These are phyloP conservation scores for Drosophila littoralis DNA, from an alignment of 1,140 invertebrate species.

Conservation along the genomic window DNA sequence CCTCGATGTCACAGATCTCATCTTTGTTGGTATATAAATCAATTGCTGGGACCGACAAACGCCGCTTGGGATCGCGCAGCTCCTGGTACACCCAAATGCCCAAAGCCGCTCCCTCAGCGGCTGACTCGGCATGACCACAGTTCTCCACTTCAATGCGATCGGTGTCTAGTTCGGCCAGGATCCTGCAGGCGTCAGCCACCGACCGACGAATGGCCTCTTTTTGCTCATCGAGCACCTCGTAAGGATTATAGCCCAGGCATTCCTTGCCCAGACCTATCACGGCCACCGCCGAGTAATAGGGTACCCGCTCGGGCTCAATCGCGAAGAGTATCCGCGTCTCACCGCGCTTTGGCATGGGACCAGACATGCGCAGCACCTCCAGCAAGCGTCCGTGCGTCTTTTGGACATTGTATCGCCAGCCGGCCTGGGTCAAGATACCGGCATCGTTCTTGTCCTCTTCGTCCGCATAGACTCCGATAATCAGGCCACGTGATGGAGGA, in stretches of 20 bases:
- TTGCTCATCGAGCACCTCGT: constrained; percentile 88
- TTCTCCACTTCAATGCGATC: constrained; percentile 89
- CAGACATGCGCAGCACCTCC: constrained; percentile 77
- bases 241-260: constrained; percentile 86
- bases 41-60: constrained; percentile 65
- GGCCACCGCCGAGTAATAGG: constrained; percentile 87
- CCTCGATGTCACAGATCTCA: constrained; percentile 85
- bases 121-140: constrained; percentile 89
- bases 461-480: constrained; percentile 79
- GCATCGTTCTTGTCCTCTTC: constrained; percentile 78
- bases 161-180: constrained; percentile 85
- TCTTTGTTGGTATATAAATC: constrained; percentile 84
- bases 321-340: constrained; percentile 75
- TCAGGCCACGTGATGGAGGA: constrained; percentile 74
- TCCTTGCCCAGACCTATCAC: constrained; percentile 90
- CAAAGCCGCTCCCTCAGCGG: constrained; percentile 90
- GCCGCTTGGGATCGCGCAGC: constrained; percentile 60
- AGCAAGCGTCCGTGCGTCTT: constrained; percentile 76
- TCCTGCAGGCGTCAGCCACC: constrained; percentile 87
- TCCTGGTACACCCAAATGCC: constrained; percentile 84
- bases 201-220: constrained; percentile 90
- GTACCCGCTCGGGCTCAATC: constrained; percentile 85
- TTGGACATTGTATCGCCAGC: constrained; percentile 76
- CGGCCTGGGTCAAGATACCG: constrained; percentile 73
- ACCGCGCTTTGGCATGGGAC: constrained; percentile 78